phyloP scores from a whole-genome alignment of 2,113 vertebrate species.

The Aptenodytes forsteri region DNA sequence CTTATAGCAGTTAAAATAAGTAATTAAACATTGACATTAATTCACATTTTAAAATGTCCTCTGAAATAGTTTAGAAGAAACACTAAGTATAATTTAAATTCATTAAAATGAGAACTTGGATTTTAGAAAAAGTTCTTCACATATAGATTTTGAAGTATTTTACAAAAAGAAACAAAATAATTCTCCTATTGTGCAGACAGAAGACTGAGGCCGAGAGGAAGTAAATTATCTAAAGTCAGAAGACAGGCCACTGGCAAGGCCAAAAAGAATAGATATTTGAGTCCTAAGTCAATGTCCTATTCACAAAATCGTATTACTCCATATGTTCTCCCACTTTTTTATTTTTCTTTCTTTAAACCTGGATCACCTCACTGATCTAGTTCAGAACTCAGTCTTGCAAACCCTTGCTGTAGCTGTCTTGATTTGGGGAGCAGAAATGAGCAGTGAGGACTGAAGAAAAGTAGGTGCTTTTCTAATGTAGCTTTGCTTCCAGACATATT shows the following conservation, averaged over 20 bases:
- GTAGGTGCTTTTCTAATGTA: not conserved
- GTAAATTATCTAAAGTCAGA: not conserved
- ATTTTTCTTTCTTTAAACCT: not conserved
- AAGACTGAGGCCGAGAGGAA: not conserved
- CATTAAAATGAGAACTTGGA: not conserved
- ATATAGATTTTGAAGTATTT: not conserved
- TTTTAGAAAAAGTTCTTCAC: not conserved
- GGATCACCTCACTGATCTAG: not conserved
- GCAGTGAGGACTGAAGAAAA: not conserved
- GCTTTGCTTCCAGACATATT: not conserved
- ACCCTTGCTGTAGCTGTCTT: not conserved
- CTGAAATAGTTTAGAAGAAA: not conserved
- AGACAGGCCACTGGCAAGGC: not conserved
- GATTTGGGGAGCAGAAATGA: not conserved
- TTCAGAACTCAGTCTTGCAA: not conserved
- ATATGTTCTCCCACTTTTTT: not conserved
- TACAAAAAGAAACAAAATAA: not conserved
- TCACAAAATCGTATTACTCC: not conserved
- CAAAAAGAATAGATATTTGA: not conserved
- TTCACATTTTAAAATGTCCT: not conserved
- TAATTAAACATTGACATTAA: not conserved
- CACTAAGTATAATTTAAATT: not conserved
- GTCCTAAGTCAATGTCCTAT: not conserved
- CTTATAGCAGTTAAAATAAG: not conserved
- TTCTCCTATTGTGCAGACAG: not conserved